phyloP scores from a whole-genome alignment of 2,113 vertebrate genomes.

The Sakesphorus luctuosus region DNA sequence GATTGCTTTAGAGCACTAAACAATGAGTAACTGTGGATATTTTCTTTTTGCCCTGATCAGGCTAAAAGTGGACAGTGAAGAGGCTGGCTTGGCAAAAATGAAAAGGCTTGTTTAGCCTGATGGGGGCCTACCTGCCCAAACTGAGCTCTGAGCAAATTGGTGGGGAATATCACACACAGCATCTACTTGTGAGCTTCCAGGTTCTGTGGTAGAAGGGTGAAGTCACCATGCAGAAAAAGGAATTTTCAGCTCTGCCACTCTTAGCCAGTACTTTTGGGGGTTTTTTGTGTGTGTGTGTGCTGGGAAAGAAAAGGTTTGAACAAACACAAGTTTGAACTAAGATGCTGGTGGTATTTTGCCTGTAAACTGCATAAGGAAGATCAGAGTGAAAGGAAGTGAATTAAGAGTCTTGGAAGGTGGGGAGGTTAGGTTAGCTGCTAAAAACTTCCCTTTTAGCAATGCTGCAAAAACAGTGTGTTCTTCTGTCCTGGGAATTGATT shows the following conservation, averaged over 20 bases:
- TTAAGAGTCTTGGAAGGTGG: neutral
- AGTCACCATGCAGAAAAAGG: neutral
- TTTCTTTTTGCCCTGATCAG: neutral
- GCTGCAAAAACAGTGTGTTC: neutral
- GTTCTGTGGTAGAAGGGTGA: neutral
- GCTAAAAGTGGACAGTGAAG: neutral
- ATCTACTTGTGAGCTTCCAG: neutral
- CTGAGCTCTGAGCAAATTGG: neutral
- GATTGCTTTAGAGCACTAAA: neutral
- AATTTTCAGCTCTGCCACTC: neutral
- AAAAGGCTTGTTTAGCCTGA: neutral
- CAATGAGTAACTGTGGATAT: neutral
- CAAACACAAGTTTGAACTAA: neutral
- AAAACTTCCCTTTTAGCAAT: neutral
- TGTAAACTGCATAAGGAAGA: neutral
- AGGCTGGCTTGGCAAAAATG: neutral
- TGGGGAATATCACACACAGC: neutral
- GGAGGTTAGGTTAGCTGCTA: neutral
- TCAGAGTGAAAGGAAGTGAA: neutral
- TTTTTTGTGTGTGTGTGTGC: neutral
- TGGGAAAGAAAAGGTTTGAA: neutral
- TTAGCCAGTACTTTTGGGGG: no score
- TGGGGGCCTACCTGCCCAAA: neutral
- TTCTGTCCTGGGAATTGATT: neutral
- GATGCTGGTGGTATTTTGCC: neutral